phyloP scores from a whole-genome alignment of 2,888 invertebrate genomes.

The Nephrocerus scutellatus region DNA sequence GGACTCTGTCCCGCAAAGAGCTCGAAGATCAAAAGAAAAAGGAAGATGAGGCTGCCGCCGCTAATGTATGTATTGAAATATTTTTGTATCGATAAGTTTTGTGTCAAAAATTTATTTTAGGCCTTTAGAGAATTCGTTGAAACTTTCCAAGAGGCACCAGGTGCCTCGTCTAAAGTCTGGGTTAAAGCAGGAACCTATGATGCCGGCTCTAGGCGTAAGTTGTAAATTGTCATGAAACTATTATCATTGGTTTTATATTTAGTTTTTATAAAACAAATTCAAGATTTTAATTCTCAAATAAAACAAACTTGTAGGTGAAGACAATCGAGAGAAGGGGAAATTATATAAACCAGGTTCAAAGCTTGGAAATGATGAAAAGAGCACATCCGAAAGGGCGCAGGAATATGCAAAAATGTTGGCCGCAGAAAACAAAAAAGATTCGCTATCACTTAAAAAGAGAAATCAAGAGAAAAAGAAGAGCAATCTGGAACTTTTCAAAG shows the following conservation, averaged over 20 bases:
- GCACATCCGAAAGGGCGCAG: conserved; percentile 60
- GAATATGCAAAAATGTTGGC: conserved; percentile 60
- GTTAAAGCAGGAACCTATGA: conserved; percentile 97
- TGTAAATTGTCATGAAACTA: not conserved
- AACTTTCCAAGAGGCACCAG: conserved; percentile 85
- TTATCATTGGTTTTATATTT: not conserved
- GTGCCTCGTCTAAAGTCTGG: conserved; percentile 83
- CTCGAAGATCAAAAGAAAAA: conserved; percentile 79
- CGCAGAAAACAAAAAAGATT: conserved; percentile 59
- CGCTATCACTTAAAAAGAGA: conserved; percentile 58
- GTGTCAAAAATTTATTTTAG: conserved; percentile 43
- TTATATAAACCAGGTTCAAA: conserved; percentile 87
- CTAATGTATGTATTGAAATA: conserved; percentile 58
- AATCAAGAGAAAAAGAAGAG: conserved; percentile 86
- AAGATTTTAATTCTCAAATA: not conserved
- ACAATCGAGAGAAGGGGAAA: conserved; percentile 80
- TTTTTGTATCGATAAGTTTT: conserved; percentile 2
- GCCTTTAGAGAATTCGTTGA: conserved; percentile 97
- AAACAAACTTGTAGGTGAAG: conserved; percentile 60
- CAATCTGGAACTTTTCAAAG: conserved; percentile 96
- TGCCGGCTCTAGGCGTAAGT: conserved; percentile 82
- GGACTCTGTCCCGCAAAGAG: conserved; percentile 70
- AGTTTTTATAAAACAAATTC: not conserved
- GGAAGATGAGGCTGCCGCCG: conserved; percentile 85
- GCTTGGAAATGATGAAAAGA: conserved; percentile 54